Conservation (phyloP, 2,888 invertebrate species). For the Drosophila algonquin region DNA sequence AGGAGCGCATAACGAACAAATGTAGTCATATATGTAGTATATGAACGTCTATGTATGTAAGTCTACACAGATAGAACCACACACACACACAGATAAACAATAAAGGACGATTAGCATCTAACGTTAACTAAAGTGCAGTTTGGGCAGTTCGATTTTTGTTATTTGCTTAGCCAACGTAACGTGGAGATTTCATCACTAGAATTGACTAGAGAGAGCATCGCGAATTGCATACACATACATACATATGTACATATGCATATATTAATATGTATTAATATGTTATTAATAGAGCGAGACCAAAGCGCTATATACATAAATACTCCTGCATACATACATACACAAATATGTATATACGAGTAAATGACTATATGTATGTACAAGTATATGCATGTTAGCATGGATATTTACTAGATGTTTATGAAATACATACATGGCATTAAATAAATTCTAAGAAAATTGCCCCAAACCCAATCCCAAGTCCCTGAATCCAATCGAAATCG, state of each 20-base stretch:
- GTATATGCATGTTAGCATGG: constrained; percentile 4
- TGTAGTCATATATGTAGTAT: constrained; percentile 30
- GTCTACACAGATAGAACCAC: background rate
- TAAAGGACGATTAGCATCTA: constrained; percentile 21
- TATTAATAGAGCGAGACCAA: background rate
- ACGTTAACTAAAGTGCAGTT: constrained; percentile 21
- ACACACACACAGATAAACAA: constrained; percentile 19
- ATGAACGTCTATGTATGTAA: constrained; percentile 1
- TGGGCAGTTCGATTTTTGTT: constrained; percentile 22
- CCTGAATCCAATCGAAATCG: constrained; percentile 19
- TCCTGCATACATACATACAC: constrained; percentile 1
- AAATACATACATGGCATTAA: constrained; percentile 61
- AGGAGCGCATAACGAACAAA: constrained; percentile 36
- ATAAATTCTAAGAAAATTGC: constrained; percentile 25
- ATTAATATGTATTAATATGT: background rate
- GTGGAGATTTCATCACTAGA: constrained; percentile 22
- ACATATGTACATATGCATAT: constrained; percentile 41
- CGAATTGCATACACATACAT: constrained; percentile 34
- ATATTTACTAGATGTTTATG: constrained; percentile 60
- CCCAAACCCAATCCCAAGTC: background rate
- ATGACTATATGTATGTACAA: background rate
- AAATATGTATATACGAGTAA: constrained; percentile 4
- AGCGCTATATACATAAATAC: background rate
- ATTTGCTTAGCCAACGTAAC: constrained; percentile 1
- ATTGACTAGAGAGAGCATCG: constrained; percentile 39